phyloP scores from a whole-genome alignment of 2,888 invertebrate species.

The Chymomyza caudatula region DNA sequence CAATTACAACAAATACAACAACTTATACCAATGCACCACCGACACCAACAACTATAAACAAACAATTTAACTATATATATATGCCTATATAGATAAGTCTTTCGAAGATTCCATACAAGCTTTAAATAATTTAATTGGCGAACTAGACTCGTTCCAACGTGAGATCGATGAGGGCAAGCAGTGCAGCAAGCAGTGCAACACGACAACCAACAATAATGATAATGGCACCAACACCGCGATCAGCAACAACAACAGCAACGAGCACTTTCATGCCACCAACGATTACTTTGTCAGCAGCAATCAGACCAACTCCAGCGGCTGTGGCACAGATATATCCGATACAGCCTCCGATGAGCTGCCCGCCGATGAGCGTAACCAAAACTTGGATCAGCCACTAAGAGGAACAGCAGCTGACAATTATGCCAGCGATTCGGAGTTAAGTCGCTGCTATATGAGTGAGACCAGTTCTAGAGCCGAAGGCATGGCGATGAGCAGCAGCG shows the following conservation, averaged over 20 bases:
- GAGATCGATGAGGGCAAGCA: constrained; percentile 77
- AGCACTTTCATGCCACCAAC: constrained; percentile 20
- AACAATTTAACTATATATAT: constrained; percentile 34
- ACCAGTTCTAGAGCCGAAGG: constrained; percentile 75
- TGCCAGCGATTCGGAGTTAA: constrained; percentile 76
- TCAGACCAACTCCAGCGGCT: constrained; percentile 75
- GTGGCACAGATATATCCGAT: constrained; percentile 75
- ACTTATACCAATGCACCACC: constrained; percentile 14
- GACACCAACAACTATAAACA: constrained; percentile 17
- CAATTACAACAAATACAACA: constrained; percentile 8
- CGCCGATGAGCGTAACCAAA: constrained; percentile 46
- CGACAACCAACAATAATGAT: constrained; percentile 18
- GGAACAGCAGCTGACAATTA: constrained; percentile 50
- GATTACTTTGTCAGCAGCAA: constrained; percentile 62
- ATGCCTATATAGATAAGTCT: constrained; percentile 75
- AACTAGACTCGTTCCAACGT: constrained; percentile 79
- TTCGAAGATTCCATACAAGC: constrained; percentile 79
- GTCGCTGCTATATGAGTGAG: constrained; percentile 77
- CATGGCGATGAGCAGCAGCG: constrained; percentile 33
- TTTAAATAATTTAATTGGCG: constrained; percentile 79
- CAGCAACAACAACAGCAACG: constrained; percentile 19
- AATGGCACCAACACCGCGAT: constrained; percentile 4
- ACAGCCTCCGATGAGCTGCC: constrained; percentile 73
- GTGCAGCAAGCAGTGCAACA: constrained; percentile 33
- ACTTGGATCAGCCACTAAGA: constrained; percentile 17